Conservation (phyloP, 1,140 invertebrate genomes). For the Procambarus clarkii region DNA sequence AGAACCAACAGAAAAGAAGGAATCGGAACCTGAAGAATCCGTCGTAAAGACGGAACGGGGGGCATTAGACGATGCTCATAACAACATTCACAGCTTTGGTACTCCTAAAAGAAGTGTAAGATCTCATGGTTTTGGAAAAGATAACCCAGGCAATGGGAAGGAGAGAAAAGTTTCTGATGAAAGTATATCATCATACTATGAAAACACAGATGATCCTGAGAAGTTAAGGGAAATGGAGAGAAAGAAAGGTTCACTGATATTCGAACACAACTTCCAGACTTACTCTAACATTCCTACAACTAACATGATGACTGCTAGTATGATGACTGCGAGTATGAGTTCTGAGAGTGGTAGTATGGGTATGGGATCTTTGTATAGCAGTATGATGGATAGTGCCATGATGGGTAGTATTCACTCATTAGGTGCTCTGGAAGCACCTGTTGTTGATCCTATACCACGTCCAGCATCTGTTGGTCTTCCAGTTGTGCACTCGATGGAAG, state of each 20-base stretch:
- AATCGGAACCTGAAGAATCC: not conserved
- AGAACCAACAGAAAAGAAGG: constrained; percentile 3
- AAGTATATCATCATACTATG: constrained; percentile 27
- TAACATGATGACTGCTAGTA: constrained; percentile 67
- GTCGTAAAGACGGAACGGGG: not conserved
- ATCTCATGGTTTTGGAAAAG: constrained; percentile 12
- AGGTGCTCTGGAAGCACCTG: constrained; percentile 29
- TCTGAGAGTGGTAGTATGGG: constrained; percentile 68
- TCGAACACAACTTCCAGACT: constrained; percentile 69
- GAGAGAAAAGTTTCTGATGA: constrained; percentile 55
- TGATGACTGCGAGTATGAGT: constrained; percentile 67
- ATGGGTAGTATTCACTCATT: constrained; percentile 65
- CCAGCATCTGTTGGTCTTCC: constrained; percentile 51
- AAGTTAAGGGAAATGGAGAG: constrained; percentile 62
- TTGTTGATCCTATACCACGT: constrained; percentile 53
- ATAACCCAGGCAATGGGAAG: constrained; percentile 12
- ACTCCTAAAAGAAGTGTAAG: constrained; percentile 17
- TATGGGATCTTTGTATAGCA: constrained; percentile 58
- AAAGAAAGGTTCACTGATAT: constrained; percentile 68
- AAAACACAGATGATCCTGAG: constrained; percentile 58
- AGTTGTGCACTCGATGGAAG: constrained; percentile 34
- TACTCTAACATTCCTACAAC: constrained; percentile 69
- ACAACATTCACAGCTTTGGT: not conserved
- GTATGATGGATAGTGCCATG: constrained; percentile 66
- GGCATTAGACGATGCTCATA: not conserved